A percentile compares a stretch with the other conserved stretches of the same genome.
phyloP scores from a whole-genome alignment of 2,888 invertebrate species.

The Quadroppia sp. region DNA sequence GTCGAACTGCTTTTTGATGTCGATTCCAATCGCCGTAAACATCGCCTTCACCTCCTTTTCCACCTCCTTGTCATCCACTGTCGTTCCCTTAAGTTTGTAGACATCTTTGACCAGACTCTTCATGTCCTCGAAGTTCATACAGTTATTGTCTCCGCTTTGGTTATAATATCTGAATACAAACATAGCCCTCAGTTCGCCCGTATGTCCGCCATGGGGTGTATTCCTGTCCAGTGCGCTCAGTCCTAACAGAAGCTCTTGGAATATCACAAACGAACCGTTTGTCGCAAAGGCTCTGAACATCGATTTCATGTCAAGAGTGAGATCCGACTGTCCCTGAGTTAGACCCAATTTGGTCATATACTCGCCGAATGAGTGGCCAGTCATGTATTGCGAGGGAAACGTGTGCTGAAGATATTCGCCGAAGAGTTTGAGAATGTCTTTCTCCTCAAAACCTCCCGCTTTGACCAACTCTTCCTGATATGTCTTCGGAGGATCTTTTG shows the following conservation, averaged over 20 bases:
- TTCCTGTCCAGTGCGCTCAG: constrained; percentile 58
- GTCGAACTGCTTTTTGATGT: neutral
- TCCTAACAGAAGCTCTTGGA: constrained; percentile 60
- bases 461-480: constrained; percentile 43
- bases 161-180: constrained; percentile 64
- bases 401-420: constrained; percentile 59
- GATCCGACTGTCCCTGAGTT: constrained; percentile 52
- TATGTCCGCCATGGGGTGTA: constrained; percentile 62
- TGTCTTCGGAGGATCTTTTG: constrained; percentile 32
- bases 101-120: neutral
- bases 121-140: neutral
- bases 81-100: neutral
- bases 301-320: constrained; percentile 51
- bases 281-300: constrained; percentile 38
- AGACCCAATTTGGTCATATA: constrained; percentile 57
- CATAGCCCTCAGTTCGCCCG: constrained; percentile 65
- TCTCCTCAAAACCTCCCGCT: constrained; percentile 34
- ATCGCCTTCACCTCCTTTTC: neutral
- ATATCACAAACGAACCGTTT: constrained; percentile 21
- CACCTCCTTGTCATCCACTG: neutral
- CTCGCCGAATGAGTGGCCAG: constrained; percentile 57
- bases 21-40: neutral
- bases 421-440: constrained; percentile 52
- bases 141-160: constrained; percentile 35
- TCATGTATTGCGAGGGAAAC: constrained; percentile 61